Percentiles rank a stretch among this genome's conserved stretches.
These are phyloP conservation scores for Acropora tenuis DNA, from an alignment of 64 coral and sea anemone species.

Conservation along the genomic window DNA sequence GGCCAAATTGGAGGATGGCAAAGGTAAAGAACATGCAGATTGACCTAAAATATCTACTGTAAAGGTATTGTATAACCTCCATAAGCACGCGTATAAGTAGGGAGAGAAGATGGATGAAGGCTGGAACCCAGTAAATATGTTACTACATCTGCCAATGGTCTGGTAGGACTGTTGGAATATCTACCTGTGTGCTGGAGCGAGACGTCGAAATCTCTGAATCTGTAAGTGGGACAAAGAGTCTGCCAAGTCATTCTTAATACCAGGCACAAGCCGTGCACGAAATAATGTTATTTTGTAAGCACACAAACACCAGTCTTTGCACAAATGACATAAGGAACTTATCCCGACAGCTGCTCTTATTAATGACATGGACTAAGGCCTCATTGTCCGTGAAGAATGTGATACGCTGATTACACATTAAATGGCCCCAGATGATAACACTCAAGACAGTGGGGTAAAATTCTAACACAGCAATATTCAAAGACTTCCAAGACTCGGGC, in stretches of 20 bases:
- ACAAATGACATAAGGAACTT: slow-evolving; percentile 7
- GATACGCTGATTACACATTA: neutral
- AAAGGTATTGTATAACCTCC: neutral
- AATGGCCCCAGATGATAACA: neutral
- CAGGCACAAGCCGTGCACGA: slow-evolving; percentile 24
- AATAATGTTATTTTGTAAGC: slow-evolving; percentile 37
- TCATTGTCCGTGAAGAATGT: slow-evolving; percentile 8
- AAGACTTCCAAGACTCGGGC: slow-evolving; percentile 39
- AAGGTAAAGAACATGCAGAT: neutral
- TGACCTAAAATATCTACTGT: neutral
- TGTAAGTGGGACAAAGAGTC: slow-evolving; percentile 54
- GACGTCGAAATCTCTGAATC: slow-evolving; percentile 17
- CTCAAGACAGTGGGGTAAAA: slow-evolving; percentile 48
- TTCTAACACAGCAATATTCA: neutral
- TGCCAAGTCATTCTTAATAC: slow-evolving; percentile 34
- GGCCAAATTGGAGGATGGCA: slow-evolving; percentile 4
- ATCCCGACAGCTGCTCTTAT: neutral
- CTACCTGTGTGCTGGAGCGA: slow-evolving; percentile 11
- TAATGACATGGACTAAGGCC: slow-evolving; percentile 1
- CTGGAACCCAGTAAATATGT: slow-evolving; percentile 2
- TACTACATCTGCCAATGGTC: neutral
- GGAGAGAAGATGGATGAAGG: slow-evolving; percentile 2
- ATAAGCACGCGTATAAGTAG: neutral
- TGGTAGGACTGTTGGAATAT: neutral
- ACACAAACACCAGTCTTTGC: slow-evolving; percentile 29